Conservation (phyloP, 2,797 vertebrate species). For the Zenarchopterus dispar region DNA sequence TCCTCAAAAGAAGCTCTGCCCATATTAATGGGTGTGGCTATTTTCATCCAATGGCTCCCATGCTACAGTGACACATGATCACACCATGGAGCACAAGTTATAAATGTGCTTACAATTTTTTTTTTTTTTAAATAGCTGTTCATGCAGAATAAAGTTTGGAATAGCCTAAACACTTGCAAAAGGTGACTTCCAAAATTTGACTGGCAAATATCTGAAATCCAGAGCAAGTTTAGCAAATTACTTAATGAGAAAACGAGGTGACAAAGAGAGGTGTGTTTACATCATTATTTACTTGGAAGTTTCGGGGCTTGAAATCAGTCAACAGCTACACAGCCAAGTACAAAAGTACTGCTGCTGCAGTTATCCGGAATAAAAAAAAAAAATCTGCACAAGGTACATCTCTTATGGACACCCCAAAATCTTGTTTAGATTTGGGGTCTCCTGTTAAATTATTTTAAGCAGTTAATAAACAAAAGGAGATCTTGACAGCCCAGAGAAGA, state of each 20-base stretch:
- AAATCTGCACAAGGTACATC: not conserved
- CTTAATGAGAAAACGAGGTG: too few species aligned
- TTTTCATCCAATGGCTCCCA: not conserved
- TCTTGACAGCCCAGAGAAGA: too few species aligned
- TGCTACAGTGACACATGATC: not conserved
- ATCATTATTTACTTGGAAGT: not conserved
- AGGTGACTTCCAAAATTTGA: too few species aligned
- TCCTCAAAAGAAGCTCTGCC: not conserved
- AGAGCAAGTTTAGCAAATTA: too few species aligned
- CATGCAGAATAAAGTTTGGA: not conserved
- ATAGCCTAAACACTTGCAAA: not conserved
- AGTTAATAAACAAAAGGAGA: too few species aligned
- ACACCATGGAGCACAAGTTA: not conserved
- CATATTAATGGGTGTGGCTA: not conserved
- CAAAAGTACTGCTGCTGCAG: conserved; percentile 2
- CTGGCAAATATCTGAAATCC: too few species aligned
- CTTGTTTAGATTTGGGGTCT: too few species aligned
- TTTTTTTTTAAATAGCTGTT: too few species aligned
- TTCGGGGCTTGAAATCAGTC: not conserved
- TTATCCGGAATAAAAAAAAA: not conserved
- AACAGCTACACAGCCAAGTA: not conserved
- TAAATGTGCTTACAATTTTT: not conserved
- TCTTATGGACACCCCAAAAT: not conserved
- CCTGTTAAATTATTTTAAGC: not conserved
- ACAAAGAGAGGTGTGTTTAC: conserved; percentile 7